Evolutionary conservation across 2,888 invertebrate species (phyloP), one percentile per base, ranked within the genome.

Genomic region (Drosophila fungiperda): DNA sequence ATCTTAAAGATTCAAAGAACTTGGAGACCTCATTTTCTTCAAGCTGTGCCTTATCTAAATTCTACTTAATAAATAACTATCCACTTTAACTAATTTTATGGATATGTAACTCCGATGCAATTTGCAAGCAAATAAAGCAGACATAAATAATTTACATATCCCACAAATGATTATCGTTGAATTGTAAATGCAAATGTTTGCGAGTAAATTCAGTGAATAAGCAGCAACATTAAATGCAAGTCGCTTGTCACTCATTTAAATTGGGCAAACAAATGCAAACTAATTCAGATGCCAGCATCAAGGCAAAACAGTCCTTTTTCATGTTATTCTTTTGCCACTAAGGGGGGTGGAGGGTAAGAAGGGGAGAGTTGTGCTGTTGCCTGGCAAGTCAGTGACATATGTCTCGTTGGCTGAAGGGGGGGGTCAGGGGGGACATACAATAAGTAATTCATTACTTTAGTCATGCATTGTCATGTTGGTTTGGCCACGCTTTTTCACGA

Each of bases 361-460:
- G 15, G n/a, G 26, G 36, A 9, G 48, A 26, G 61, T 20, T 33
- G 36, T 17, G 68, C 45, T 45, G 32, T 49, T 29, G 62, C 26
- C 12, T 53, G 54, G 68, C 48, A 63, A 71, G 68, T 49, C 58
- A 57, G 66, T 54, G 70, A 73, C 82, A 83, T 87, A 80, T 80
- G 83, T 87, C 82, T 78, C 45, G 52, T 60, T 65, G 66, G 52
- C 33, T 38, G 62, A 53, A 49, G 65, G 66, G 80, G 80, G 70
- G 80, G 82, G 70, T 61, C 71, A 50, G 70, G 61, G 63, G 60
- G 66, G 67, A 67, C 85, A 83, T 73, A 32, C 68, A 68, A 68
- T 68, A 89, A 89, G 89, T 89, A 87, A 87, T 89, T 87, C 87
- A 87, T 87, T 87, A 87, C 89, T 83, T 87, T 84, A 81, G 87